Percentiles rank a stretch among this genome's conserved stretches.
Evolutionary conservation across 2,888 invertebrate genomes (phyloP).

Genomic region (Bellardia bayeri): DNA sequence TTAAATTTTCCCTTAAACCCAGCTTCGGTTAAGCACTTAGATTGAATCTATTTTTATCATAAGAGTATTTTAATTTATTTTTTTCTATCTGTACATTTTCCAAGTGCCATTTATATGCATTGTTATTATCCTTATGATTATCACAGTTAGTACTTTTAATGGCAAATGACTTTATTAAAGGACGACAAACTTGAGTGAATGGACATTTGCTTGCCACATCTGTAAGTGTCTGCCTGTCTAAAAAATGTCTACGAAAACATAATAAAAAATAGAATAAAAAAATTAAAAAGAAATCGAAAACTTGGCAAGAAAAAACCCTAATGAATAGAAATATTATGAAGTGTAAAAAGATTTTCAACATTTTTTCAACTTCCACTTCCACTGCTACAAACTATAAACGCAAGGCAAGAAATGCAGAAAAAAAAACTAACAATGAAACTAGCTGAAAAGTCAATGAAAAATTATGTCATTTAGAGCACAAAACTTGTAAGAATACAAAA

Average conservation of each 20-base stretch:
- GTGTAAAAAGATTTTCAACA: conserved; percentile 12
- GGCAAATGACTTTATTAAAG: conserved; percentile 23
- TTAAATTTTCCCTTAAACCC: background rate
- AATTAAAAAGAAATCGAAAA: conserved; percentile 17
- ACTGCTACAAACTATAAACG: background rate
- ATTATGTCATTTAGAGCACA: conserved; percentile 32
- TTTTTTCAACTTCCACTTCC: background rate
- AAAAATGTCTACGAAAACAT: conserved; percentile 2
- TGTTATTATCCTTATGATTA: conserved; percentile 33
- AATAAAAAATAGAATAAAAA: background rate
- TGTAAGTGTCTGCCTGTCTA: conserved; percentile 26
- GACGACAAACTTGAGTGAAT: conserved; percentile 15
- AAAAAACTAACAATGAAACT: background rate
- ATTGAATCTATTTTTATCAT: conserved; percentile 5
- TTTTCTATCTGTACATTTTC: background rate
- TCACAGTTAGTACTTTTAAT: conserved; percentile 6
- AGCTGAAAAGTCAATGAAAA: conserved; percentile 40
- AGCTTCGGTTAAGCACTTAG: background rate
- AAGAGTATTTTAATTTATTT: background rate
- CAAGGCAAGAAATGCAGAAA: background rate
- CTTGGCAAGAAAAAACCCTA: conserved; percentile 24
- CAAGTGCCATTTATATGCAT: conserved; percentile 29
- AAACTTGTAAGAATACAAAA: background rate
- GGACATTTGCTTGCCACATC: conserved; percentile 41
- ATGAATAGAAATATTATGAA: conserved; percentile 45